Evolutionary conservation across 2,113 vertebrate species (phyloP).

Genomic region (Psophia crepitans): DNA sequence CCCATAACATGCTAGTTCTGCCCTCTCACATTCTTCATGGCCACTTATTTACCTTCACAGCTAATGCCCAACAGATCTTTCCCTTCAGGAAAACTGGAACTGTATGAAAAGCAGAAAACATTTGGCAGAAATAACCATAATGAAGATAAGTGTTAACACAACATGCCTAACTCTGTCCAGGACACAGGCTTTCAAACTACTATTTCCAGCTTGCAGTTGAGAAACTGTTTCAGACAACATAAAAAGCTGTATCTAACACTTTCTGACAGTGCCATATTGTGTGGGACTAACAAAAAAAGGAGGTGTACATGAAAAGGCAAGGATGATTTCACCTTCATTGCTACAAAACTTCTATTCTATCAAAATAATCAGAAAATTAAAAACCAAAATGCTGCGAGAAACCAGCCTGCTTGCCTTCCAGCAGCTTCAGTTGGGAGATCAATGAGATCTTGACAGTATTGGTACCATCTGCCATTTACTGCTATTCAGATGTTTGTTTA

Average conservation of each 20-base stretch:
- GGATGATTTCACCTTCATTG: constrained; percentile 6
- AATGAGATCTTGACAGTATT: not conserved
- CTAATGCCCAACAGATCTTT: not conserved
- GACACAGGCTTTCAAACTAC: constrained; percentile 13
- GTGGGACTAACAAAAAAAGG: not conserved
- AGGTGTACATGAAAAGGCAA: not conserved
- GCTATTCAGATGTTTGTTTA: constrained; percentile 24
- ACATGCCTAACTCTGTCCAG: not conserved
- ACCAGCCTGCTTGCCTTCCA: not conserved
- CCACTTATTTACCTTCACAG: not conserved
- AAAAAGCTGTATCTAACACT: constrained; percentile 50
- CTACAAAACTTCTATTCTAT: not conserved
- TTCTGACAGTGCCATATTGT: constrained; percentile 56
- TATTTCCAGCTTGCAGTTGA: constrained; percentile 39
- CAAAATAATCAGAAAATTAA: constrained; percentile 32
- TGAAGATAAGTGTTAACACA: constrained; percentile 38
- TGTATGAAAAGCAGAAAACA: constrained; percentile 7
- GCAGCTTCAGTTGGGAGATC: not conserved
- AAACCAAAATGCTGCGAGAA: not conserved
- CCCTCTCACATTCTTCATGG: not conserved
- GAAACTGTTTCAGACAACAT: constrained; percentile 45
- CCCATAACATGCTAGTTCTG: not conserved
- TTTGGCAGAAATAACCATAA: constrained; percentile 40
- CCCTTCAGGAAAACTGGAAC: not conserved
- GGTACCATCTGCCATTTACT: not conserved